A percentile compares a stretch with the other conserved stretches of the same genome.
Conservation (phyloP, 2,113 vertebrate species). For the Leucoraja erinaceus region DNA sequence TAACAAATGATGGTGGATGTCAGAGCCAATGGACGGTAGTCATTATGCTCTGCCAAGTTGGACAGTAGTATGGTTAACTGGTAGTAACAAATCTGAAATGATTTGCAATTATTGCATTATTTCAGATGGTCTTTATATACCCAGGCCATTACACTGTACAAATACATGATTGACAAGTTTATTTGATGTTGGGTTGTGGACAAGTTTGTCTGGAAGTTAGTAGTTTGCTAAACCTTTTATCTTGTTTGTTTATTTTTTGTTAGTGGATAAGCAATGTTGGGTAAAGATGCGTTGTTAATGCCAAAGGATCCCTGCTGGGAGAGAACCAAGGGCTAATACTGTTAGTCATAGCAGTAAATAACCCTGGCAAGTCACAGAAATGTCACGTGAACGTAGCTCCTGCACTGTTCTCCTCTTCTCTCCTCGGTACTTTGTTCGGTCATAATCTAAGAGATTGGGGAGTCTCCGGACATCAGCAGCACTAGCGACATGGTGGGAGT, state of each 20-base stretch:
- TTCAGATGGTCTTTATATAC: neutral
- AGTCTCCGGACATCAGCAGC: neutral
- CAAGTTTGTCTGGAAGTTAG: neutral
- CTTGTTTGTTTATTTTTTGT: neutral
- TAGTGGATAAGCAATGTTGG: neutral
- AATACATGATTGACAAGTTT: neutral
- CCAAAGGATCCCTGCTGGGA: neutral
- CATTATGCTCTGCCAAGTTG: too few relatives aligned
- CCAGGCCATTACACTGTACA: too few relatives aligned
- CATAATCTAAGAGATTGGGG: neutral
- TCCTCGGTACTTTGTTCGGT: neutral
- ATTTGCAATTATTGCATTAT: slow-evolving; percentile 19
- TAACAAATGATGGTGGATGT: too few relatives aligned
- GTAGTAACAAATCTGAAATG: neutral
- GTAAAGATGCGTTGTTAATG: neutral
- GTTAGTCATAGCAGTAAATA: neutral
- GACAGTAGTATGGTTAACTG: too few relatives aligned
- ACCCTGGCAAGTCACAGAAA: neutral
- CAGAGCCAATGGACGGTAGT: too few relatives aligned
- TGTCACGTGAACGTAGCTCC: neutral
- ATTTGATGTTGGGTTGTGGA: neutral
- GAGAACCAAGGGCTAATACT: neutral
- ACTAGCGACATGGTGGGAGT: too few relatives aligned
- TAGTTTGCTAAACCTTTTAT: neutral
- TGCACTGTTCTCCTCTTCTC: neutral